Conservation (phyloP, 2,113 vertebrate genomes). For the Oryzias celebensis region DNA sequence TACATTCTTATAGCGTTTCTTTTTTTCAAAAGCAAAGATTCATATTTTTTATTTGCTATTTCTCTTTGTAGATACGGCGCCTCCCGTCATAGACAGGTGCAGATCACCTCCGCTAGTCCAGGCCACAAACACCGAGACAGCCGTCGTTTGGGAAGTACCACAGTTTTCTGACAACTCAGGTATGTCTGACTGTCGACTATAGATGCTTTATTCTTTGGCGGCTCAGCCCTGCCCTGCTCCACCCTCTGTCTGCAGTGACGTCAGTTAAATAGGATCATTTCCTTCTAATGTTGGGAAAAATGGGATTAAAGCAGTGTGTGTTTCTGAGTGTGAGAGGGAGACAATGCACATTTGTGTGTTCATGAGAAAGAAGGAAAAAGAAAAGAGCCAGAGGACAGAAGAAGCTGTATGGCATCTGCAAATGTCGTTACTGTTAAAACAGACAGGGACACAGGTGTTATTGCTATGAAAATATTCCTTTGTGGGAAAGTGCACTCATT, state of each 20-base stretch:
- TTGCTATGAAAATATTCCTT: constrained; percentile 27
- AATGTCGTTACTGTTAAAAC: constrained; percentile 44
- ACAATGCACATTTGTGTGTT: constrained; percentile 24
- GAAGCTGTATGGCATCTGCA: constrained; percentile 34
- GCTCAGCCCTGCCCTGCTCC: constrained; percentile 41
- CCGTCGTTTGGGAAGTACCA: constrained; percentile 88
- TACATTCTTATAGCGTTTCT: neutral
- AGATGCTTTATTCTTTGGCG: constrained; percentile 47
- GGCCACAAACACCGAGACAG: constrained; percentile 75
- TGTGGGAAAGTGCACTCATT: constrained; percentile 35
- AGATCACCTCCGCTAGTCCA: constrained; percentile 87
- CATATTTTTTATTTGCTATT: neutral
- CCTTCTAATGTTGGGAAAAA: constrained; percentile 57
- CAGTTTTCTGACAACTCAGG: constrained; percentile 99
- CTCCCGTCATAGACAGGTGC: constrained; percentile 93
- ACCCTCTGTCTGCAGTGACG: constrained; percentile 41
- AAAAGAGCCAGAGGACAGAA: constrained; percentile 8
- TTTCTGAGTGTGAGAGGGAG: constrained; percentile 10
- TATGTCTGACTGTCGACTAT: constrained; percentile 60
- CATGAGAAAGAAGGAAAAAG: constrained; percentile 10
- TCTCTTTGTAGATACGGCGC: constrained; percentile 84
- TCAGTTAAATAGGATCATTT: constrained; percentile 61
- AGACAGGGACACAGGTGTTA: constrained; percentile 51
- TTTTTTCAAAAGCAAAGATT: neutral
- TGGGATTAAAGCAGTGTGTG: constrained; percentile 19